Evolutionary conservation across 2,113 vertebrate genomes (phyloP).

Genomic region (Xyrauchen texanus): DNA sequence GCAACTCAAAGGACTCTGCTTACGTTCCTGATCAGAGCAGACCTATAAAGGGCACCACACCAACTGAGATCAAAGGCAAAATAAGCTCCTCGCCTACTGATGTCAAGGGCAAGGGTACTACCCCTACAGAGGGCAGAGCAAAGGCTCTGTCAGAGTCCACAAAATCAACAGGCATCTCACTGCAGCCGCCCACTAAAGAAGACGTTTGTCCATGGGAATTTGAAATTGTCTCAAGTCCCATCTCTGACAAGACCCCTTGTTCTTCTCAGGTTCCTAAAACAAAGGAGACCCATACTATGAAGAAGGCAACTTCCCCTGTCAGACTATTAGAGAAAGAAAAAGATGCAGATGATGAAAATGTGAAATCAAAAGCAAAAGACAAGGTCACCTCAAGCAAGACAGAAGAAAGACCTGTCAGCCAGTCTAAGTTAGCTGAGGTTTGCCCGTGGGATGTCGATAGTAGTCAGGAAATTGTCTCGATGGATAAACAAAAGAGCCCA

Average conservation of each 20-base stretch:
- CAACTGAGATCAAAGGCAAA: conserved; percentile 73
- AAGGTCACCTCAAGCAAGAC: conserved; percentile 63
- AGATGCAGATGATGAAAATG: conserved; percentile 69
- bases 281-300: conserved; percentile 77
- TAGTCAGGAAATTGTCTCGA: conserved; percentile 67
- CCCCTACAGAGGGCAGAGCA: conserved; percentile 65
- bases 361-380: conserved; percentile 71
- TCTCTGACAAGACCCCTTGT: conserved; percentile 78
- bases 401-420: conserved; percentile 67
- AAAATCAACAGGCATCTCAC: conserved; percentile 74
- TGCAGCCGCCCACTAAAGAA: conserved; percentile 75
- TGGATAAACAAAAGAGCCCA: conserved; percentile 74
- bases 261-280: conserved; percentile 73
- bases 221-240: conserved; percentile 72
- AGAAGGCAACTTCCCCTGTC: conserved; percentile 71
- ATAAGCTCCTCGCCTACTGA: conserved; percentile 59
- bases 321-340: conserved; percentile 71
- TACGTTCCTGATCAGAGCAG: conserved; percentile 69
- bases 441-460: conserved; percentile 77
- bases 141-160: conserved; percentile 69
- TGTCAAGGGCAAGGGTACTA: conserved; percentile 64
- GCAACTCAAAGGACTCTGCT: conserved; percentile 67
- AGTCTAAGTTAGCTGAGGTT: conserved; percentile 72
- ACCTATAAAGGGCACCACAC: conserved; percentile 67
- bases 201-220: conserved; percentile 94